Evolutionary conservation across 2,888 invertebrate genomes (phyloP).

Genomic region (Oconnorella tubifera): DNA sequence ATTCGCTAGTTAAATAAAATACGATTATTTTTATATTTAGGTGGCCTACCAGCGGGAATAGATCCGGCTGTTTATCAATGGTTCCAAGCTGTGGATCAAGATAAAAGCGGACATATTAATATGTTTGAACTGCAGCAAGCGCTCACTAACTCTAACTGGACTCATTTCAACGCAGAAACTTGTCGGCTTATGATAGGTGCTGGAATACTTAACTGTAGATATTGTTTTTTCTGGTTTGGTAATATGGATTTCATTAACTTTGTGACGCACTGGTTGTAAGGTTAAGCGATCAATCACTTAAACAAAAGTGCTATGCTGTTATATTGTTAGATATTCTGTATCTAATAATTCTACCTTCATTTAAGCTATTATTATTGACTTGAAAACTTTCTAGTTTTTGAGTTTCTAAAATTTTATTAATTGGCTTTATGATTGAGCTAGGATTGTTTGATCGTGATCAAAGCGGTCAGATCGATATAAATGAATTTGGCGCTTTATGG

Average conservation of each 20-base stretch:
- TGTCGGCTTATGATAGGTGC: conserved; percentile 53
- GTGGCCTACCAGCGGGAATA: not conserved
- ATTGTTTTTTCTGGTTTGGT: too few relatives aligned
- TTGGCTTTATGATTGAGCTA: conserved; percentile 5
- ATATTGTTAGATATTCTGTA: too few relatives aligned
- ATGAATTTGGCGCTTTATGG: conserved; percentile 56
- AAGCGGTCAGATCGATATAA: conserved; percentile 53
- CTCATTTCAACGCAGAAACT: conserved; percentile 54
- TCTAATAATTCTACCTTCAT: too few relatives aligned
- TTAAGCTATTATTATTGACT: not conserved
- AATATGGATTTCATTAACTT: too few relatives aligned
- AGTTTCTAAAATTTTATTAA: not conserved
- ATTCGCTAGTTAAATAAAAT: too few relatives aligned
- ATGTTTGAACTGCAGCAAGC: conserved; percentile 29
- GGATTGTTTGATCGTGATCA: conserved; percentile 56
- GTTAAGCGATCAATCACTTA: too few relatives aligned
- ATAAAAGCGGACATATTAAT: conserved; percentile 33
- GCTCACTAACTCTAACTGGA: conserved; percentile 54
- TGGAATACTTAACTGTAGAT: too few relatives aligned
- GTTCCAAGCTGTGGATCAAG: conserved; percentile 47
- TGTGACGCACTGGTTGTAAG: too few relatives aligned
- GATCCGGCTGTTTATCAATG: conserved; percentile 39
- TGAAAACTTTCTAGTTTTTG: not conserved
- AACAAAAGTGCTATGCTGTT: too few relatives aligned
- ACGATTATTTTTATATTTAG: too few relatives aligned